A percentile compares a stretch with the other conserved stretches of the same genome.
Evolutionary conservation across 2,888 invertebrate genomes (phyloP).

Genomic region (Drosophila kanekoi): DNA sequence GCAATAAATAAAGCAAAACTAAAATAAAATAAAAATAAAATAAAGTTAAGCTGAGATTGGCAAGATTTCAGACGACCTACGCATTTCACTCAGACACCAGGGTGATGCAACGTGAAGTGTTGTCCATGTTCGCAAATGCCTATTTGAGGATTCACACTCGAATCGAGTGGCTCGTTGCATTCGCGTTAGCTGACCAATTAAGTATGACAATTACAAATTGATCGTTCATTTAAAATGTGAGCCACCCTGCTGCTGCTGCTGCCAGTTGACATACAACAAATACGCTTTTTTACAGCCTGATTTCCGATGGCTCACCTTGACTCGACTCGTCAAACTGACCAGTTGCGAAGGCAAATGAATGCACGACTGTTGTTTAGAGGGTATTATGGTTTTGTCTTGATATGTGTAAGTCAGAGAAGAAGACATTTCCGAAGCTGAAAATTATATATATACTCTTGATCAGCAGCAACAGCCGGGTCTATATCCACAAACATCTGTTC

Average conservation of each 20-base stretch:
- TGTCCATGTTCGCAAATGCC: constrained; percentile 19
- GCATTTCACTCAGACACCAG: constrained; percentile 28
- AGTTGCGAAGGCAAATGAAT: constrained; percentile 30
- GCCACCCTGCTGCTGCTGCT: constrained; percentile 39
- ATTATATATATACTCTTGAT: too few relatives aligned
- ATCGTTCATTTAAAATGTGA: constrained; percentile 3
- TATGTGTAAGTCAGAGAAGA: too few relatives aligned
- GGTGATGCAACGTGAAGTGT: constrained; percentile 55
- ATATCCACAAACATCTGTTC: too few relatives aligned
- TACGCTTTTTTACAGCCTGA: constrained; percentile 44
- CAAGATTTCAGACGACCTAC: constrained; percentile 54
- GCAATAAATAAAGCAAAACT: constrained; percentile 16
- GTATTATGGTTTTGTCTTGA: not conserved
- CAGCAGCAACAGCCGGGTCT: too few relatives aligned
- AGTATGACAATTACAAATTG: not conserved
- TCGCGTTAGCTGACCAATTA: not conserved
- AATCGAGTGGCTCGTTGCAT: not conserved
- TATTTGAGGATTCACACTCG: constrained; percentile 3
- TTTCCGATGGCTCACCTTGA: constrained; percentile 74
- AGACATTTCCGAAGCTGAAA: too few relatives aligned
- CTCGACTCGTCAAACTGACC: constrained; percentile 43
- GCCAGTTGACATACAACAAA: constrained; percentile 60
- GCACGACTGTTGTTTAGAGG: constrained; percentile 10
- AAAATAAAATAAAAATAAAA: constrained; percentile 52
- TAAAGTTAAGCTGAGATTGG: constrained; percentile 33